These are phyloP conservation scores for Eumeta japonica DNA, from an alignment of 1,140 invertebrate species.

Conservation along the genomic window DNA sequence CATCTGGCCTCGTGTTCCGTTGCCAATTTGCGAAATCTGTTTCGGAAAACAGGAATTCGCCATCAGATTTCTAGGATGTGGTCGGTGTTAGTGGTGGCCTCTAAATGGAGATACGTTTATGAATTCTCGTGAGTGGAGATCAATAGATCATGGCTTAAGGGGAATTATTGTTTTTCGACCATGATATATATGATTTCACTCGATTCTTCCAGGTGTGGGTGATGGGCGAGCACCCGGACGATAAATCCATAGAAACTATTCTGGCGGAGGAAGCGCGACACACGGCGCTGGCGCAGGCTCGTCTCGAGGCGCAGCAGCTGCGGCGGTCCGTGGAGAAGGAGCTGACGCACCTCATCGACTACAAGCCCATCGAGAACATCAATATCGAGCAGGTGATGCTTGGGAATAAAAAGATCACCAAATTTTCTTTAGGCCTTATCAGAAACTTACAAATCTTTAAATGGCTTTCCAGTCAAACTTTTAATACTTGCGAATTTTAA, in stretches of 20 bases:
- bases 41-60: too few relatives aligned
- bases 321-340: constrained; percentile 62
- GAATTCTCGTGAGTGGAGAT: too few relatives aligned
- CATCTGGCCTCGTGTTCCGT: too few relatives aligned
- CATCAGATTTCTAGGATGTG: too few relatives aligned
- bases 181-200: too few relatives aligned
- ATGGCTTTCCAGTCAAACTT: not conserved
- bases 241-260: constrained; percentile 63
- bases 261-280: constrained; percentile 62
- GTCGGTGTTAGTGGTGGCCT: too few relatives aligned
- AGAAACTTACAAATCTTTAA: not conserved
- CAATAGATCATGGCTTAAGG: too few relatives aligned
- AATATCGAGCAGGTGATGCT: not conserved
- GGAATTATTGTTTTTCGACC: too few relatives aligned
- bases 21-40: too few relatives aligned
- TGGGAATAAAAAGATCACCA: not conserved
- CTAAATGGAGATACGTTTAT: too few relatives aligned
- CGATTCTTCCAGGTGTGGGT: constrained; percentile 60
- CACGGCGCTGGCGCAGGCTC: constrained; percentile 60
- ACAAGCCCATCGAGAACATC: constrained; percentile 41
- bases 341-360: constrained; percentile 60
- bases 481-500: not conserved
- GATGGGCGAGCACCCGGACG: constrained; percentile 65
- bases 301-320: constrained; percentile 62
- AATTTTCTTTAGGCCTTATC: not conserved